Conservation (phyloP, 2,888 invertebrate species). For the Xylota sylvarum region DNA sequence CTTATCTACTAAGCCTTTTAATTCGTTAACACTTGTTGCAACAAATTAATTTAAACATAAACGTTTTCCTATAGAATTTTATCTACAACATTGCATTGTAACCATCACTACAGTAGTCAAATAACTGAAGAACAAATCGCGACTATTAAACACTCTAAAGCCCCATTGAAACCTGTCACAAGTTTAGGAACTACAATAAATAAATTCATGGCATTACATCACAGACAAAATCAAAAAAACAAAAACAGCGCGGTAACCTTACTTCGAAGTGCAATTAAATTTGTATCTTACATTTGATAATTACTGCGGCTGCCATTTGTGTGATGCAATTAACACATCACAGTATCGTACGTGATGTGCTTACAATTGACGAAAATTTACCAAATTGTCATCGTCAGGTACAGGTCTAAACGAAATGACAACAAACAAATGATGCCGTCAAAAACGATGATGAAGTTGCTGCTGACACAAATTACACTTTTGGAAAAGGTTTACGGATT, state of each 20-base stretch:
- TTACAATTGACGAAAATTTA: constrained; percentile 40
- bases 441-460: constrained; percentile 29
- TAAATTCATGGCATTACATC: constrained; percentile 33
- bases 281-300: constrained; percentile 52
- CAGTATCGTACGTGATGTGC: constrained; percentile 23
- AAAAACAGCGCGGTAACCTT: constrained; percentile 28
- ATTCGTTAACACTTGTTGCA: background rate
- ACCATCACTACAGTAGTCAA: background rate
- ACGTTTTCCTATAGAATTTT: background rate
- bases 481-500: constrained; percentile 15
- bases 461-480: constrained; percentile 27
- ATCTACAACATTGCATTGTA: background rate
- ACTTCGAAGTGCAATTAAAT: constrained; percentile 47
- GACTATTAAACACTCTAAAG: constrained; percentile 20
- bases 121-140: constrained; percentile 24
- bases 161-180: constrained; percentile 23
- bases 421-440: constrained; percentile 40
- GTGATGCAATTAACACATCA: constrained; percentile 34
- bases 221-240: background rate
- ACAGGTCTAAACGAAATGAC: constrained; percentile 22
- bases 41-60: background rate
- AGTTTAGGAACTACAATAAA: constrained; percentile 26
- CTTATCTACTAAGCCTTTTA: background rate
- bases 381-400: constrained; percentile 41
- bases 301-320: constrained; percentile 42